A percentile compares a stretch with the other conserved stretches of the same genome.
These are phyloP conservation scores for Fistularia tabacaria DNA, from an alignment of 2,797 vertebrate genomes.

Conservation along the genomic window DNA sequence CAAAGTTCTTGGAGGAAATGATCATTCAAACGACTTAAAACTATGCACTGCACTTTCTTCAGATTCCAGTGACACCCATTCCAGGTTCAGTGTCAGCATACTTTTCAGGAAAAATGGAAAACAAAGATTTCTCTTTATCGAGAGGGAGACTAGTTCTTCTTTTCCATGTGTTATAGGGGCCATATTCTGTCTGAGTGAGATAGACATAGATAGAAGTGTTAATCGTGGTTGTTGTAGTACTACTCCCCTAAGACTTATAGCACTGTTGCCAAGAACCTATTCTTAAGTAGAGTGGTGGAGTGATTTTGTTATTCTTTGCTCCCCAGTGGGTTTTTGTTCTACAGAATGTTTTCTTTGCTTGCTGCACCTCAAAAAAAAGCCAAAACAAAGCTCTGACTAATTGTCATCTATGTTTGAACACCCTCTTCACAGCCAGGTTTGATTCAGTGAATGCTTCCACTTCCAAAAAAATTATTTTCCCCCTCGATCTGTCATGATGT, in stretches of 20 bases:
- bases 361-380: slow-evolving; percentile 35
- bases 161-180: background rate
- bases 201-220: too few relatives aligned
- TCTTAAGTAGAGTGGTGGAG: slow-evolving; percentile 23
- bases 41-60: too few relatives aligned
- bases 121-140: background rate
- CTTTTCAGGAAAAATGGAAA: background rate
- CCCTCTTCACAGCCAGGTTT: slow-evolving; percentile 47
- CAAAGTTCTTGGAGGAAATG: too few relatives aligned
- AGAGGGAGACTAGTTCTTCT: background rate
- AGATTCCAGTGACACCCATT: too few relatives aligned
- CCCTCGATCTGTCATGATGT: slow-evolving; percentile 31
- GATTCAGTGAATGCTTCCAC: slow-evolving; percentile 48
- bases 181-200: background rate
- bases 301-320: slow-evolving; percentile 21
- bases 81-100: too few relatives aligned
- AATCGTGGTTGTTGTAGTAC: too few relatives aligned
- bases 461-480: slow-evolving; percentile 39
- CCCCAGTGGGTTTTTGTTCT: slow-evolving; percentile 24
- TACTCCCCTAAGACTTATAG: too few relatives aligned
- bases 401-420: slow-evolving; percentile 61
- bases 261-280: background rate
- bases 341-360: slow-evolving; percentile 14
- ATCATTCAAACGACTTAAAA: too few relatives aligned
- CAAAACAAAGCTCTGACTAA: slow-evolving; percentile 47